Percentiles rank a stretch among this genome's conserved stretches.
These are phyloP conservation scores for Microcaecilia unicolor DNA, from an alignment of 2,797 vertebrate species.

Conservation along the genomic window DNA sequence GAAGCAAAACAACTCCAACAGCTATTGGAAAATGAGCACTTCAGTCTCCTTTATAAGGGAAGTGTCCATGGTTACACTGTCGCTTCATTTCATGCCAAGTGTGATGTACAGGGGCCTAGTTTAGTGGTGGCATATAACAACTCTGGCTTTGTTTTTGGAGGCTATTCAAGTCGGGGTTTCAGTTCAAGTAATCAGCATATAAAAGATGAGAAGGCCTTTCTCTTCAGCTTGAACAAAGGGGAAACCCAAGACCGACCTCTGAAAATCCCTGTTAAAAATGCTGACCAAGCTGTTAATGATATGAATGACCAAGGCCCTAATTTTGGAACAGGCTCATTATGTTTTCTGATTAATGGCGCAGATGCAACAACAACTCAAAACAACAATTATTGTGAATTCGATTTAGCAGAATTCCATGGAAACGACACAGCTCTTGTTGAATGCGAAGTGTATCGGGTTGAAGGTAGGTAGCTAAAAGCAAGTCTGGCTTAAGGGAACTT, in stretches of 20 bases:
- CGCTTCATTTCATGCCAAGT: background rate
- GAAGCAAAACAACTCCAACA: background rate
- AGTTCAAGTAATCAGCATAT: background rate
- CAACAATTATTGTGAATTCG: background rate
- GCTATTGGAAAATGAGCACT: background rate
- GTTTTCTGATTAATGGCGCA: background rate
- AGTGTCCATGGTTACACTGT: background rate
- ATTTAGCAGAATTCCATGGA: background rate
- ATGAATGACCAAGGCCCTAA: background rate
- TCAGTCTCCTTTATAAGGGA: slow-evolving; percentile 1
- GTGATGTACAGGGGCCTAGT: slow-evolving; percentile 5
- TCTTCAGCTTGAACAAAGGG: slow-evolving; percentile 9
- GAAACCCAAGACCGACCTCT: background rate
- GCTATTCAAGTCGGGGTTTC: slow-evolving; percentile 12
- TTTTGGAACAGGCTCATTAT: slow-evolving; percentile 7
- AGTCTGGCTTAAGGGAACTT: accelerated
- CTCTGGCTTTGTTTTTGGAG: slow-evolving; percentile 12
- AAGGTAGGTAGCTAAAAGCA: slow-evolving; percentile 7
- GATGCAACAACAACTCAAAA: background rate
- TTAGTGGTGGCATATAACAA: slow-evolving; percentile 3
- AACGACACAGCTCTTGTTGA: background rate
- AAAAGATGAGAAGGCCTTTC: slow-evolving; percentile 13
- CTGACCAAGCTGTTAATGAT: background rate
- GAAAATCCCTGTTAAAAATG: slow-evolving; percentile 8
- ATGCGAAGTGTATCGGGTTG: slow-evolving; percentile 5